Evolutionary conservation across 2,888 invertebrate genomes (phyloP).

Genomic region (Drosophila hamatofila): DNA sequence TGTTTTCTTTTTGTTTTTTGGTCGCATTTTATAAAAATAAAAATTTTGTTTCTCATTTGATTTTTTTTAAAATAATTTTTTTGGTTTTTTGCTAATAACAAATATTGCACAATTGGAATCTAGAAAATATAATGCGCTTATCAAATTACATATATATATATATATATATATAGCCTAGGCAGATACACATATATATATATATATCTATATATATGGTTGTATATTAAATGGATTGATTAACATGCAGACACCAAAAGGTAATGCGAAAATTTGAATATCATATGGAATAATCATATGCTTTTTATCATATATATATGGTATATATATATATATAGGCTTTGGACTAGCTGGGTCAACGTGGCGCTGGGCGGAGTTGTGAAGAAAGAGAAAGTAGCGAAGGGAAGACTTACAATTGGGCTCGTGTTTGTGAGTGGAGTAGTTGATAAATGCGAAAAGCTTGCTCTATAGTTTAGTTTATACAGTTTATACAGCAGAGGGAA

Average conservation of each 20-base stretch:
- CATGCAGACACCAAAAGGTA: slow-evolving; percentile 77
- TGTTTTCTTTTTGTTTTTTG: slow-evolving; percentile 52
- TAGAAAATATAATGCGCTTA: slow-evolving; percentile 75
- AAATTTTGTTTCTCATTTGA: slow-evolving; percentile 52
- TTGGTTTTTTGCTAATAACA: slow-evolving; percentile 62
- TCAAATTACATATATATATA: slow-evolving; percentile 57
- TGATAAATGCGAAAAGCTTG: slow-evolving; percentile 3
- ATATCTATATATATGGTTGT: slow-evolving; percentile 38
- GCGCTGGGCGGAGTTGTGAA: slow-evolving; percentile 26
- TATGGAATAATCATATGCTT: slow-evolving; percentile 58
- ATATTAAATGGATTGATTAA: slow-evolving; percentile 63
- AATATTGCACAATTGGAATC: slow-evolving; percentile 76
- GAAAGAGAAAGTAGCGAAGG: slow-evolving; percentile 13
- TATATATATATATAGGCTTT: slow-evolving; percentile 11
- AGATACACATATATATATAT: slow-evolving; percentile 30
- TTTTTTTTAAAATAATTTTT: slow-evolving; percentile 12
- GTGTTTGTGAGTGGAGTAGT: neutral
- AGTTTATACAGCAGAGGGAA: slow-evolving; percentile 47
- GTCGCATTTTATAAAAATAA: slow-evolving; percentile 79
- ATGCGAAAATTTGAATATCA: slow-evolving; percentile 58
- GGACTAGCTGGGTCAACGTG: slow-evolving; percentile 19
- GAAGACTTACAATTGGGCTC: slow-evolving; percentile 33
- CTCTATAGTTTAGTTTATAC: slow-evolving; percentile 40
- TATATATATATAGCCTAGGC: slow-evolving; percentile 41
- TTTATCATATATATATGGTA: slow-evolving; percentile 14